A percentile compares a stretch with the other conserved stretches of the same genome.
These are phyloP conservation scores for Aptenodytes patagonicus DNA, from an alignment of 2,113 vertebrate species.

Conservation along the genomic window DNA sequence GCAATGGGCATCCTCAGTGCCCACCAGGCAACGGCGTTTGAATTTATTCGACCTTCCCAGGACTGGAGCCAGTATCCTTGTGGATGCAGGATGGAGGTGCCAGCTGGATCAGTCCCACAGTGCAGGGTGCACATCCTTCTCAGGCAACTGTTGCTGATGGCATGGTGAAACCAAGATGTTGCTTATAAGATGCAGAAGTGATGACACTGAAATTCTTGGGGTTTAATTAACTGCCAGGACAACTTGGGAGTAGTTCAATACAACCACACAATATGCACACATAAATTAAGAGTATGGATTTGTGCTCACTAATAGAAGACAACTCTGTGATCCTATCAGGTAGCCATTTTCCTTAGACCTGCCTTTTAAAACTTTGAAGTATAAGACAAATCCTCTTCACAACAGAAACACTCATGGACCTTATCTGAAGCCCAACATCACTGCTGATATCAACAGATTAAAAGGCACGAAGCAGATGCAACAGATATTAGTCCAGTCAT, in stretches of 20 bases:
- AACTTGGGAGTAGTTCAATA: not conserved
- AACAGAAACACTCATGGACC: not conserved
- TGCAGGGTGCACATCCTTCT: not conserved
- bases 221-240: not conserved
- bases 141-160: not conserved
- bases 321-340: not conserved
- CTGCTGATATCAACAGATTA: not conserved
- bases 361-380: not conserved
- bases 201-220: not conserved
- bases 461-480: not conserved
- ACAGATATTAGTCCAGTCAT: not conserved
- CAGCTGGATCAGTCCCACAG: fast-evolving
- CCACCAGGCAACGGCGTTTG: not conserved
- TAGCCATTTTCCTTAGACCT: not conserved
- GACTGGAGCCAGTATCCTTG: not conserved
- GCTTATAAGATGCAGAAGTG: not conserved
- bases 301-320: not conserved
- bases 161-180: not conserved
- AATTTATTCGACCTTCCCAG: fast-evolving
- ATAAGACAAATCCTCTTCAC: not conserved
- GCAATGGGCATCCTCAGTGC: not conserved
- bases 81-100: not conserved
- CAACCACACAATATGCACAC: not conserved
- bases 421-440: not conserved
- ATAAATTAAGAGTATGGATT: not conserved